Evolutionary conservation across 2,113 vertebrate species (phyloP), one percentile per base, ranked within the genome.

Genomic region (Campylorhamphus procurvoides): DNA sequence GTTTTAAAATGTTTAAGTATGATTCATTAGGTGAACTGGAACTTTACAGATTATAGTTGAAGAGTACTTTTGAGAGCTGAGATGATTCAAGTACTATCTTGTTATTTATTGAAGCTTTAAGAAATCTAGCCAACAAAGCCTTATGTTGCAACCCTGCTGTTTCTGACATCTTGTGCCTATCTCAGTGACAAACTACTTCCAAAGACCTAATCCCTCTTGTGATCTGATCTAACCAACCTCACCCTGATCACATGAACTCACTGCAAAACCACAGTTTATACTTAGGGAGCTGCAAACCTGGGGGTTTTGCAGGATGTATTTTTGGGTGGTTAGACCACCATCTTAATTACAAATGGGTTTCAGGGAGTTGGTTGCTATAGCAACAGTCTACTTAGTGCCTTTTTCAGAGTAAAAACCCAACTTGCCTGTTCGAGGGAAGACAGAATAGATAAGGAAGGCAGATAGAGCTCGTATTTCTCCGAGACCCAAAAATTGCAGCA

Each of bases 341-440:
- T 84, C 53, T 88, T 93, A 56, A 91, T 92, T 94, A 86, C 23
- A 84, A 91, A 74, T 6, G 40, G 86, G 28, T 80, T 87, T 94
- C 80, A 66, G 75, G 44, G 86, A 95, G 55, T 68, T 94, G 88
- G 96, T 97, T 87, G 66, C 95, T 86, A 96, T 96, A 91, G 90
- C 84, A 96, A 96, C 96, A 81, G 86, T 91, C 89, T 86, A 68
- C 71, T 91, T 74, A 49, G 46, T 55, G 88, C 60, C 40, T 94
- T 88, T 94, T 85, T 40, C 47, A 79, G 67, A 31, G 24, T 24
- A 12, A 88, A 88, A 93, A 73, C 23, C 53, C 56, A 91, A 89
- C 68, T 94, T 87, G 66, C 42, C 52, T 84, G 17, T 93, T 91
- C 4, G 10, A 66, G 79, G 63, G 77, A 75, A 85, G 49, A 40